These are phyloP conservation scores for Coranthus polyacanthus DNA, from an alignment of 2,797 vertebrate species.

Conservation along the genomic window DNA sequence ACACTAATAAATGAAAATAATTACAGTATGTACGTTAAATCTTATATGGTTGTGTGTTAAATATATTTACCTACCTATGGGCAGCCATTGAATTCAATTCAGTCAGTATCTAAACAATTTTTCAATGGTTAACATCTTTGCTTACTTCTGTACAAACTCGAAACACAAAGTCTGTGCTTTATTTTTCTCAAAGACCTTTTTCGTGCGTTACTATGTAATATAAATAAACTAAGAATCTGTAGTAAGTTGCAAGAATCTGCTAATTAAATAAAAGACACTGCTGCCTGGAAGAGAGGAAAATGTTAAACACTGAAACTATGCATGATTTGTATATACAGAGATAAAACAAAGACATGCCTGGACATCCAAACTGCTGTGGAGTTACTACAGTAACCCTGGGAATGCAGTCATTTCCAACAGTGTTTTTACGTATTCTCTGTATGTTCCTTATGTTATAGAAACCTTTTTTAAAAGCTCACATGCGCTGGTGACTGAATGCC, in stretches of 20 bases:
- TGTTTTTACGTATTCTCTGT: conserved; percentile 20
- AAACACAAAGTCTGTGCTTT: no score
- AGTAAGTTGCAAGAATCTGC: no score
- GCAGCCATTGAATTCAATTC: background rate
- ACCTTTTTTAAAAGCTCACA: conserved; percentile 26
- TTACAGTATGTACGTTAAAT: no score
- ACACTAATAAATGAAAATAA: no score
- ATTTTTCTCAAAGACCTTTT: no score
- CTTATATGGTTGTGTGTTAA: no score
- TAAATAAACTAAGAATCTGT: no score
- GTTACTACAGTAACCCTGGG: background rate
- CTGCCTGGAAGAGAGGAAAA: background rate
- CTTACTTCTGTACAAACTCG: no score
- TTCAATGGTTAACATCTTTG: no score
- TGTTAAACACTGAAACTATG: background rate
- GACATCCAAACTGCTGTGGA: background rate
- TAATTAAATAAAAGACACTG: no score
- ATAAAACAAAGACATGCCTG: conserved; percentile 15
- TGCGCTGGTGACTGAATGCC: conserved; percentile 27
- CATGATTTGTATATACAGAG: background rate
- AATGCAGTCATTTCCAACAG: background rate
- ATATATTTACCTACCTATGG: no score
- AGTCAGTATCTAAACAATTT: background rate
- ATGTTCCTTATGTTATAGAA: conserved; percentile 14
- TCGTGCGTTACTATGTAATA: no score